phyloP scores from a whole-genome alignment of 1,140 invertebrate genomes.

The Aphidius gifuensis region DNA sequence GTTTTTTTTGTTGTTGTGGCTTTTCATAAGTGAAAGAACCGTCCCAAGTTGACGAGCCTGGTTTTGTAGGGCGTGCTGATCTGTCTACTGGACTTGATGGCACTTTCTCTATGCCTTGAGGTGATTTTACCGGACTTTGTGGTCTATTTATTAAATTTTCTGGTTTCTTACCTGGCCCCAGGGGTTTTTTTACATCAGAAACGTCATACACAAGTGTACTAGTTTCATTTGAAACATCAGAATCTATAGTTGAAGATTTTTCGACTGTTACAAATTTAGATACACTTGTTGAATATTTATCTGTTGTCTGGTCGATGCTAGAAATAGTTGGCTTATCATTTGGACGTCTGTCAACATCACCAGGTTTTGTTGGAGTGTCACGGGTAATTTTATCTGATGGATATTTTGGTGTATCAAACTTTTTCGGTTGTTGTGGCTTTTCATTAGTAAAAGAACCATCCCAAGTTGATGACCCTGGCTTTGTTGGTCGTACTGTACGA shows the following conservation, averaged over 20 bases:
- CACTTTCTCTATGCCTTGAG: neutral
- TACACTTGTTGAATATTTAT: conserved; percentile 5
- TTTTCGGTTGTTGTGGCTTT: conserved; percentile 8
- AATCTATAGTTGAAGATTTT: conserved; percentile 9
- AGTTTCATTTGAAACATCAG: conserved; percentile 14
- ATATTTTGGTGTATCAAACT: neutral
- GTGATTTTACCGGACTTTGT: conserved; percentile 20
- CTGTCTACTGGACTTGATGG: conserved; percentile 11
- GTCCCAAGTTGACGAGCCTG: conserved; percentile 25
- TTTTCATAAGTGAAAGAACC: conserved; percentile 22
- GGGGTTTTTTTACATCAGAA: conserved; percentile 15
- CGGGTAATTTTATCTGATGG: neutral
- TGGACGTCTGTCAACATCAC: conserved; percentile 10
- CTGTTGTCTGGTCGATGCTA: conserved; percentile 1
- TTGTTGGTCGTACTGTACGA: conserved; percentile 7
- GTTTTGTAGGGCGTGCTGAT: conserved; percentile 14
- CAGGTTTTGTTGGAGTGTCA: conserved; percentile 11
- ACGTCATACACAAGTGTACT: conserved; percentile 21
- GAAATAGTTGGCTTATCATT: conserved; percentile 10
- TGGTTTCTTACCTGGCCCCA: neutral
- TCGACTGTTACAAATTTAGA: conserved; percentile 17
- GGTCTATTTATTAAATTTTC: conserved; percentile 11
- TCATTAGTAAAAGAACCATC: conserved; percentile 24
- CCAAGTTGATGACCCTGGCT: conserved; percentile 24
- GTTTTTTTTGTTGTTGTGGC: conserved; percentile 12